phyloP scores from a whole-genome alignment of 2,113 vertebrate species.

The Carollia perspicillata region DNA sequence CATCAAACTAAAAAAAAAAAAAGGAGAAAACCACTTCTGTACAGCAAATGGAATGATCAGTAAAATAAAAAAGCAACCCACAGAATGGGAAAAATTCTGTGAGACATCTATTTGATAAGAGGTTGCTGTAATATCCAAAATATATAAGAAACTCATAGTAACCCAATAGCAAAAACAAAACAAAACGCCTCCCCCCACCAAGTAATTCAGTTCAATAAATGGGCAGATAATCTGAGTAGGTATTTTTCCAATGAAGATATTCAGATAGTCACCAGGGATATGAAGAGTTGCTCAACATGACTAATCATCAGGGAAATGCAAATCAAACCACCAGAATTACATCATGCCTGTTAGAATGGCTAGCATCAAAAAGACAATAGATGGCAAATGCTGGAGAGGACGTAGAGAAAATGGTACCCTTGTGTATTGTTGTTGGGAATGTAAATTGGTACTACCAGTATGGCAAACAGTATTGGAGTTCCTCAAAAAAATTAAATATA shows the following conservation, averaged over 20 bases:
- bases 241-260: neutral
- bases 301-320: neutral
- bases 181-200: neutral
- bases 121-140: neutral
- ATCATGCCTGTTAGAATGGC: neutral
- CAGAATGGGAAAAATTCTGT: neutral
- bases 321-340: neutral
- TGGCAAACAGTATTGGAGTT: neutral
- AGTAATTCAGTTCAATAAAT: neutral
- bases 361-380: neutral
- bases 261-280: neutral
- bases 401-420: neutral
- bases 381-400: neutral
- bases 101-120: neutral
- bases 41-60: neutral
- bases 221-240: neutral
- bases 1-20: neutral
- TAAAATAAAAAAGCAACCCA: neutral
- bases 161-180: neutral
- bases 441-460: neutral
- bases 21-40: neutral
- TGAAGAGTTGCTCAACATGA: neutral
- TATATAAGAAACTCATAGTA: neutral
- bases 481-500: neutral
- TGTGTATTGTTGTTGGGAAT: neutral